Evolutionary conservation across 2,113 vertebrate species (phyloP).

Genomic region (Rattus rattus): DNA sequence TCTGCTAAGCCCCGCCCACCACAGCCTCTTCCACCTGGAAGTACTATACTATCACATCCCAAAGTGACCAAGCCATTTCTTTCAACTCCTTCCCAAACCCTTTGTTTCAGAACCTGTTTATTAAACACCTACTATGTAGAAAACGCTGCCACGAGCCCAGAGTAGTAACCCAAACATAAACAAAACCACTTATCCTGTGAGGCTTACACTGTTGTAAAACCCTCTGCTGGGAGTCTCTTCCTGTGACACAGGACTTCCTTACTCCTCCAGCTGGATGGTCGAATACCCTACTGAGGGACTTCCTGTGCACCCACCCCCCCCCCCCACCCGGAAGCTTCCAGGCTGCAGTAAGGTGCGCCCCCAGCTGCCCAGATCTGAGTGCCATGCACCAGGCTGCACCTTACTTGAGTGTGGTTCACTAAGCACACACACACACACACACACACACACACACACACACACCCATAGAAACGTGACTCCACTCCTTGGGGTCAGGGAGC

Average conservation of each 20-base stretch:
- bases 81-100: background rate
- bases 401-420: background rate
- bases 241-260: background rate
- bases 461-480: background rate
- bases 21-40: conserved; percentile 29
- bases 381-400: background rate
- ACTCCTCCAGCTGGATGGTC: background rate
- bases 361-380: background rate
- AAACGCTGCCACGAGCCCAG: background rate
- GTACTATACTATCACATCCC: background rate
- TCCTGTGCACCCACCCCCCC: background rate
- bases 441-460: background rate
- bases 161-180: conserved; percentile 27
- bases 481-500: background rate
- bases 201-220: background rate
- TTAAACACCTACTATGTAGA: conserved; percentile 19
- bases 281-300: background rate
- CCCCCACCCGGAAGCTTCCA: background rate
- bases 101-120: conserved; percentile 1
- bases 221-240: conserved; percentile 17
- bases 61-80: background rate
- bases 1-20: background rate
- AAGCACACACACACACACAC: background rate
- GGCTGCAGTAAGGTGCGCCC: too few species aligned
- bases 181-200: background rate